Conservation (phyloP, 64 coral and sea anemone genomes). For the Stichodactyla mertensii region DNA sequence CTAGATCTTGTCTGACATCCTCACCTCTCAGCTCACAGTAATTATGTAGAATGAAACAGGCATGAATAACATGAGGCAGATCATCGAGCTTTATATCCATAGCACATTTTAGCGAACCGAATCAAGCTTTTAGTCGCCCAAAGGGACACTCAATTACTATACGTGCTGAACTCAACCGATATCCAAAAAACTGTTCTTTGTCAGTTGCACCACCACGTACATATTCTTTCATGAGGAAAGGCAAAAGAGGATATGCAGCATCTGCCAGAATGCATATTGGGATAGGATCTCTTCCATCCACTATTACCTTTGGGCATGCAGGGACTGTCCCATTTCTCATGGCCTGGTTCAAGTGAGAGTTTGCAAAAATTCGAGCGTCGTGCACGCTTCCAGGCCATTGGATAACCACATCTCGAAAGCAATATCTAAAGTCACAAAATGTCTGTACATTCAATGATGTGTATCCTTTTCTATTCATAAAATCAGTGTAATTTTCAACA, state of each 20-base stretch:
- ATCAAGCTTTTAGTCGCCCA: neutral
- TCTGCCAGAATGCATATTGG: conserved; percentile 25
- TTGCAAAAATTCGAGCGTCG: conserved; percentile 30
- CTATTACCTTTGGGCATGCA: conserved; percentile 13
- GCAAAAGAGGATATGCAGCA: too few relatives aligned
- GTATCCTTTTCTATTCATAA: conserved; percentile 22
- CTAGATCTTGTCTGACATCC: neutral
- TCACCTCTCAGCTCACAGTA: conserved; percentile 13
- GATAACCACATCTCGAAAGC: conserved; percentile 25
- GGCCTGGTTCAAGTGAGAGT: conserved; percentile 13
- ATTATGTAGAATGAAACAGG: conserved; percentile 34
- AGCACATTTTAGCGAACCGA: conserved; percentile 19
- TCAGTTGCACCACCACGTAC: conserved; percentile 1
- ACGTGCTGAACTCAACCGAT: neutral
- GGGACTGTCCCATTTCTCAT: conserved; percentile 17
- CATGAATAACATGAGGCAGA: conserved; percentile 8
- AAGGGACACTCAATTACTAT: neutral
- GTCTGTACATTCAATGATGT: conserved; percentile 25
- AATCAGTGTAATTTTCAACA: conserved; percentile 5
- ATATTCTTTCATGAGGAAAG: too few relatives aligned
- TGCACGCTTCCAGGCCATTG: conserved; percentile 30
- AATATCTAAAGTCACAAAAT: conserved; percentile 31
- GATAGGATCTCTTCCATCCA: conserved; percentile 10
- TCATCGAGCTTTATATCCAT: conserved; percentile 16
- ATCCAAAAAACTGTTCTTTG: conserved; percentile 31